phyloP scores from a whole-genome alignment of 2,113 vertebrate genomes.

The Raja brachyura region DNA sequence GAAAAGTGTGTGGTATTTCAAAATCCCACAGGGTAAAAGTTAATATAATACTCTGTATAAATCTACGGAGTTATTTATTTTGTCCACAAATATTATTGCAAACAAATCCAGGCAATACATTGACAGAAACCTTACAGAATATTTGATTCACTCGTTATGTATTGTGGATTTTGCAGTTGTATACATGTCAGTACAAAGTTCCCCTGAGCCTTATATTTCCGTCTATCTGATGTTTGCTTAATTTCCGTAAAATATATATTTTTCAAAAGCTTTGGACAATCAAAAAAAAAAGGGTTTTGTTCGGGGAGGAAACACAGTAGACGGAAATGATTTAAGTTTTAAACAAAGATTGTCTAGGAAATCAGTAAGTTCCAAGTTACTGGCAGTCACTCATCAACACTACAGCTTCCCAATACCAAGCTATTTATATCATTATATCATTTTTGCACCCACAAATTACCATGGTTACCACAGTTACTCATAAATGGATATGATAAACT shows the following conservation, averaged over 20 bases:
- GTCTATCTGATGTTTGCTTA: background rate
- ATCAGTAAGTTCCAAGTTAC: background rate
- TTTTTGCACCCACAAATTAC: no score
- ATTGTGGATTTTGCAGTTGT: background rate
- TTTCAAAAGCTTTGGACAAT: background rate
- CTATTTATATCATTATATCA: no score
- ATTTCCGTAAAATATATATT: background rate
- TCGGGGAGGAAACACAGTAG: background rate
- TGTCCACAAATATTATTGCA: background rate
- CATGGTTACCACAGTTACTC: no score
- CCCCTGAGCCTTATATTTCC: background rate
- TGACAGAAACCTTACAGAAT: background rate
- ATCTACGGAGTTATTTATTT: background rate
- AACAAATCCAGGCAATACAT: background rate
- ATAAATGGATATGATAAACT: no score
- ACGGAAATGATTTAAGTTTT: background rate
- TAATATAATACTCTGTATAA: background rate
- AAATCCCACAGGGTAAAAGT: background rate
- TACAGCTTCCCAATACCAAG: background rate
- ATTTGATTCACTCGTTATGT: background rate
- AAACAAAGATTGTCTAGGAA: background rate
- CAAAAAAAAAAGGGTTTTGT: background rate
- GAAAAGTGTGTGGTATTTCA: background rate
- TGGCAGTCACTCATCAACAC: background rate
- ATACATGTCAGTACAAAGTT: conserved; percentile 9